A percentile compares a stretch with the other conserved stretches of the same genome.
These are phyloP conservation scores for Oncorhynchus masou DNA, from an alignment of 2,113 vertebrate species.

Conservation along the genomic window DNA sequence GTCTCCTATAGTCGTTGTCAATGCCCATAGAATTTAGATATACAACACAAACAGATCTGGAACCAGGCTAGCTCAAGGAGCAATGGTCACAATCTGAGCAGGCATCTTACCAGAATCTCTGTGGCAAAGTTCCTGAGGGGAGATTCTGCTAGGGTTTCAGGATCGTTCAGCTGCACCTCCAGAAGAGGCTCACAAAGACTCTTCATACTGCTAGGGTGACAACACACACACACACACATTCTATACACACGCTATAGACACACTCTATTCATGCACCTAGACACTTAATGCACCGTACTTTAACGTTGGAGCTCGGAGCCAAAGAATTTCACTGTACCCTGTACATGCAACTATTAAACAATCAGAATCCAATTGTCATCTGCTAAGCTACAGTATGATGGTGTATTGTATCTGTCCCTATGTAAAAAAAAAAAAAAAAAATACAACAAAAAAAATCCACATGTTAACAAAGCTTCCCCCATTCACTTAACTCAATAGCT, in stretches of 20 bases:
- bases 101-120: conserved; percentile 82
- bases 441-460: no score
- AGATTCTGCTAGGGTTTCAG: conserved; percentile 75
- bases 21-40: conserved; percentile 10
- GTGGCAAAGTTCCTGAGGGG: conserved; percentile 84
- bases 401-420: neutral
- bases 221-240: conserved; percentile 37
- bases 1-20: conserved; percentile 29
- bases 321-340: neutral
- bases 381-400: neutral
- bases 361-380: neutral
- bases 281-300: conserved; percentile 10
- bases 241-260: neutral
- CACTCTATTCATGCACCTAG: neutral
- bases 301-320: no score
- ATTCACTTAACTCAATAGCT: no score
- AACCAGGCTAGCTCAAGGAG: no score
- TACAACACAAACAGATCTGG: neutral
- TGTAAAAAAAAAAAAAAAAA: no score
- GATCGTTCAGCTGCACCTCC: conserved; percentile 78
- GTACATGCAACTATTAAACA: no score
- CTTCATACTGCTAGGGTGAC: conserved; percentile 85
- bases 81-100: no score
- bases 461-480: neutral
- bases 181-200: conserved; percentile 78